Conservation (phyloP, 2,113 vertebrate species). For the Sprattus sprattus region DNA sequence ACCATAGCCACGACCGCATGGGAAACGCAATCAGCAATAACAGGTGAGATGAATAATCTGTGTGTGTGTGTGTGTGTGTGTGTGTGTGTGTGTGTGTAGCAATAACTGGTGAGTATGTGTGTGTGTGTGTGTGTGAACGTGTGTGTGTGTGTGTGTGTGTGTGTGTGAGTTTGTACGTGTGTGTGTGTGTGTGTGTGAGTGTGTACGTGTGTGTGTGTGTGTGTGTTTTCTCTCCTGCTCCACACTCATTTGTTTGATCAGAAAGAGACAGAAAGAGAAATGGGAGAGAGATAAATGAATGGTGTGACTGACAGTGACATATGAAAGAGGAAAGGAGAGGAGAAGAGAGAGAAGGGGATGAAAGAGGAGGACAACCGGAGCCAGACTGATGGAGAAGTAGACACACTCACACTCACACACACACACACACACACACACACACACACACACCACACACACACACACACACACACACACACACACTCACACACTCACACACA, state of each 20-base stretch:
- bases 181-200: background rate
- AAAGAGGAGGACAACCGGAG: background rate
- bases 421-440: too few relatives aligned
- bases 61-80: background rate
- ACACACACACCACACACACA: too few relatives aligned
- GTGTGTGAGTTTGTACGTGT: background rate
- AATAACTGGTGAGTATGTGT: too few relatives aligned
- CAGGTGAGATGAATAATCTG: conserved; percentile 52
- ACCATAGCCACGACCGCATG: conserved; percentile 2
- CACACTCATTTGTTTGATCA: conserved; percentile 46
- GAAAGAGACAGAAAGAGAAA: background rate
- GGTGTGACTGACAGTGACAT: conserved; percentile 32
- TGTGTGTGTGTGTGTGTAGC: background rate
- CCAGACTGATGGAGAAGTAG: background rate
- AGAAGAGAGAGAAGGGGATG: background rate
- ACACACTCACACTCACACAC: too few relatives aligned
- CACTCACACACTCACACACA: too few relatives aligned
- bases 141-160: background rate
- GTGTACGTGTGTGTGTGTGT: background rate
- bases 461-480: too few relatives aligned
- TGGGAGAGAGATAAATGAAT: background rate
- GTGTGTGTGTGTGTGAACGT: background rate
- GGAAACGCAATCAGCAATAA: conserved; percentile 55
- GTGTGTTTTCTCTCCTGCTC: background rate
- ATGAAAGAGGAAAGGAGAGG: background rate